Evolutionary conservation across 2,888 invertebrate genomes (phyloP), one percentile per base, ranked within the genome.

Genomic region (Autographa gamma): DNA sequence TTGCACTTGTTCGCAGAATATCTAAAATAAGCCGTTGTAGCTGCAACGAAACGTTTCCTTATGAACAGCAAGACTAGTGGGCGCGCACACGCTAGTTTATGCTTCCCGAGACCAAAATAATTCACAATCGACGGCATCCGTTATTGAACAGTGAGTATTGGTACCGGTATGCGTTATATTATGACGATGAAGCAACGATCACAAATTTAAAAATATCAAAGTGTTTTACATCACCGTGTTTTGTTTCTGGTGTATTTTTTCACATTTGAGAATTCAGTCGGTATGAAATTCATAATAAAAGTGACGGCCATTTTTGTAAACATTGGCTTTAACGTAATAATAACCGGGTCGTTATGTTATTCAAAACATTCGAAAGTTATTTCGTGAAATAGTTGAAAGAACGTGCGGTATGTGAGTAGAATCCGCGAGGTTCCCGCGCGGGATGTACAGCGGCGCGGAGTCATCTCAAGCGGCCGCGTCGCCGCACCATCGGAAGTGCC

Each of bases 41-140:
- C 82, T 83, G 85, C 85, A 85, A 84, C 79, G 83, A 82, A 83
- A 78, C 82, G 87, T 90, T 92, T 93, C 91, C 92, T 93, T 90
- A 91, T 90, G 90, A 88, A 90, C 86, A 81, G 79, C 79, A 71
- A 73, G 74, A 76, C 78, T 75, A 78, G 89, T 88, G 85, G 89
- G 90, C 86, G 87, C 69, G 76, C 88, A 88, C 89, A 88, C 81
- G 84, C 86, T 85, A 89, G 91, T 92, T 92, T 92, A 93, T 90
- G 88, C 91, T 93, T 93, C 89, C 92, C 92, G 92, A 90, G 94
- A 92, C 93, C 90, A 86, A 95, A 95, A 95, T 95, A 95, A 89
- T 91, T 90, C 87, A 91, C 92, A 93, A 94, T 94, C 92, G 90
- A 88, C 92, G 85, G 93, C 90, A 91, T 94, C 93, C 93, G 92